phyloP scores from a whole-genome alignment of 1,140 invertebrate species.

The Ooceraea biroi region DNA sequence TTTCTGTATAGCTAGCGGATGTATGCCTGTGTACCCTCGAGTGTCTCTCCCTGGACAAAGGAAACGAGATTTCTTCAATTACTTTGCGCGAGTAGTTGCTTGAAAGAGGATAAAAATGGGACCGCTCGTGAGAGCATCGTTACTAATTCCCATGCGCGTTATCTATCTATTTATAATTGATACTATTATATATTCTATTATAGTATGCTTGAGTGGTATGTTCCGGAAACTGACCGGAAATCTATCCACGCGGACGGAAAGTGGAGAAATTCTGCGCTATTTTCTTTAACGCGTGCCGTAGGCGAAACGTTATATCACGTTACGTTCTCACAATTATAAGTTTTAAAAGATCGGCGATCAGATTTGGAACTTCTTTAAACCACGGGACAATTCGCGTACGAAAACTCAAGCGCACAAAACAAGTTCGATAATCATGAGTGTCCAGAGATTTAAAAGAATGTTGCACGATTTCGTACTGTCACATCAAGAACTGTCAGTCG shows the following conservation, averaged over 20 bases:
- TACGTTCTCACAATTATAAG: too few species aligned
- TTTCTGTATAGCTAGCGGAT: slow-evolving; percentile 24
- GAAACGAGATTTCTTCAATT: background rate
- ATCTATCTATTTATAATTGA: background rate
- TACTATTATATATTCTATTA: background rate
- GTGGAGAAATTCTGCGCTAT: background rate
- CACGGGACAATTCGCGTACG: background rate
- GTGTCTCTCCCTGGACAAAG: background rate
- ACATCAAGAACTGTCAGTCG: background rate
- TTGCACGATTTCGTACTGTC: background rate
- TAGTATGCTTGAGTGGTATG: background rate
- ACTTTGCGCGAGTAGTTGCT: background rate
- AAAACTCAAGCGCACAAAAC: background rate
- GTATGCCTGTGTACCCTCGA: background rate
- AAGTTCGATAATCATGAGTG: slow-evolving; percentile 16
- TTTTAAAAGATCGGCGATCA: background rate
- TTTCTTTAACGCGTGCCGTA: too few species aligned
- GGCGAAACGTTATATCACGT: too few species aligned
- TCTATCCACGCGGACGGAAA: background rate
- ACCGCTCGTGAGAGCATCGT: background rate
- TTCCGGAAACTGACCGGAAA: slow-evolving; percentile 18
- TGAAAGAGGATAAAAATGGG: background rate
- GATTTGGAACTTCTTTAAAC: slow-evolving; percentile 8
- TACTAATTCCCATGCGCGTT: too few species aligned
- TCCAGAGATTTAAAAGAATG: slow-evolving; percentile 1